Conservation (phyloP, 2,113 vertebrate species). For the Apodemus sylvaticus region DNA sequence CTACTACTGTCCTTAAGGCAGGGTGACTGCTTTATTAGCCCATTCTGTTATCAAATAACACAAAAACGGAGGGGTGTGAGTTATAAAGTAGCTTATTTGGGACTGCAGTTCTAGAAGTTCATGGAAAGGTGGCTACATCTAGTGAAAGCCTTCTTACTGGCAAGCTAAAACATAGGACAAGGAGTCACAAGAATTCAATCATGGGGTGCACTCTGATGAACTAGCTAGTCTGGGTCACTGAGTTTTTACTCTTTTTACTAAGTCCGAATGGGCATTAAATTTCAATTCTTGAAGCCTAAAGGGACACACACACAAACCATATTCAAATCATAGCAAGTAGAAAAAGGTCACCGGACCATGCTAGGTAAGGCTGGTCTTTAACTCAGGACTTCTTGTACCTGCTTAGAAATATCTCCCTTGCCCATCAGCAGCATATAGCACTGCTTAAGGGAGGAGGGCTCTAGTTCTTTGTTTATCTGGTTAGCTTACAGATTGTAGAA, state of each 20-base stretch:
- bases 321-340: neutral
- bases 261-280: neutral
- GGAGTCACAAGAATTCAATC: neutral
- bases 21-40: neutral
- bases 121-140: neutral
- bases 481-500: neutral
- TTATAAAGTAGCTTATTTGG: neutral
- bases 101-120: neutral
- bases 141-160: neutral
- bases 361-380: neutral
- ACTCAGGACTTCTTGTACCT: neutral
- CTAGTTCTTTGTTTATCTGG: neutral
- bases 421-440: neutral
- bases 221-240: neutral
- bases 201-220: neutral
- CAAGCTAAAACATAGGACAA: neutral
- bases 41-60: neutral
- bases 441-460: neutral
- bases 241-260: neutral
- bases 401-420: neutral
- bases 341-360: neutral
- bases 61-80: neutral
- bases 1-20: neutral
- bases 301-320: neutral
- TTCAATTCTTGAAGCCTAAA: neutral